phyloP scores from a whole-genome alignment of 2,797 vertebrate genomes.

The Cynodonichthys magdalenae region DNA sequence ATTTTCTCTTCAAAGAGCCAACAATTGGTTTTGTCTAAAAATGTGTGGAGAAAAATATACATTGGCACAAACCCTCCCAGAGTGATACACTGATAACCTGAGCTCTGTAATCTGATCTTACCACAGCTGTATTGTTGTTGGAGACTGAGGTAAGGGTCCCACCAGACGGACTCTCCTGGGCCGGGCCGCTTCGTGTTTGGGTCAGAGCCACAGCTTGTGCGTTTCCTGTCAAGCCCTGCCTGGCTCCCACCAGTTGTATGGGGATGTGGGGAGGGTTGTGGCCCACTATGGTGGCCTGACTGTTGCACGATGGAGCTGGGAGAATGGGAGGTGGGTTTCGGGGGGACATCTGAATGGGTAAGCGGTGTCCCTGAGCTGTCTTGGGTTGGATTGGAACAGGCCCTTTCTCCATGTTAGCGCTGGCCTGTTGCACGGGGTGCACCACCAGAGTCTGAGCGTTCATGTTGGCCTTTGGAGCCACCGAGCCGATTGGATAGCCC shows the following conservation, averaged over 20 bases:
- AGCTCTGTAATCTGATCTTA: conserved; percentile 43
- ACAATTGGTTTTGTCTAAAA: conserved; percentile 85
- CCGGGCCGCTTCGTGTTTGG: conserved; percentile 70
- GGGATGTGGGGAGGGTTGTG: conserved; percentile 91
- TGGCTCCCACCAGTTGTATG: conserved; percentile 93
- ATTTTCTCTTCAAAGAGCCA: conserved; percentile 90
- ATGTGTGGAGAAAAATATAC: background rate
- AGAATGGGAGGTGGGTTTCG: conserved; percentile 83
- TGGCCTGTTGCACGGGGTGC: conserved; percentile 90
- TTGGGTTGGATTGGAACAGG: conserved; percentile 95
- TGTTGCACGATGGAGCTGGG: conserved; percentile 81
- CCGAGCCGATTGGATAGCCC: conserved; percentile 77
- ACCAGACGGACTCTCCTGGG: conserved; percentile 64
- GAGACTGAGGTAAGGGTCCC: conserved; percentile 51
- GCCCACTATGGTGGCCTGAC: conserved; percentile 71
- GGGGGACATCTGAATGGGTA: conserved; percentile 79
- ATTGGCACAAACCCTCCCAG: background rate
- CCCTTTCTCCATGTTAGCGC: conserved; percentile 75
- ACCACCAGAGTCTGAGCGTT: conserved; percentile 94
- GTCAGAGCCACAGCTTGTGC: conserved; percentile 89
- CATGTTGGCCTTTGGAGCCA: conserved; percentile 75
- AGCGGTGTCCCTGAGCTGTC: conserved; percentile 77
- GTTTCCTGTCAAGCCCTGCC: conserved; percentile 88
- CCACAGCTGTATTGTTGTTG: conserved; percentile 61
- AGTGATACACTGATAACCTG: background rate